These are phyloP conservation scores for Phanerotoma sp. DNA, from an alignment of 2,888 invertebrate genomes.

Conservation along the genomic window DNA sequence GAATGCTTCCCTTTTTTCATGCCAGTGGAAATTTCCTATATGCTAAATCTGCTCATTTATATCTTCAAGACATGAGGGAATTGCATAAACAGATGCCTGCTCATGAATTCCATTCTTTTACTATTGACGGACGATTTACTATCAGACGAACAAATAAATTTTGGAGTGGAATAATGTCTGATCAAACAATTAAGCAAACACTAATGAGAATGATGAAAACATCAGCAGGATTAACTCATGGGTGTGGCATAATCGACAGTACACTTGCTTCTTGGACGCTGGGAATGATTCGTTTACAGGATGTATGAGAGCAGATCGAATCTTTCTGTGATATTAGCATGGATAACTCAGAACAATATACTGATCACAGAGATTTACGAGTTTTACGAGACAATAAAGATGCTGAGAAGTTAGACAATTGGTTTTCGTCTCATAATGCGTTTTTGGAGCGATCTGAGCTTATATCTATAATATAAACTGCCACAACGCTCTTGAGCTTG, in stretches of 20 bases:
- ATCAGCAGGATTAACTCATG: slow-evolving; percentile 10
- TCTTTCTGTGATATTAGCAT: slow-evolving; percentile 12
- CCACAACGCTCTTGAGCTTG: slow-evolving; percentile 4
- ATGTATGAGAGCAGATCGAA: slow-evolving; percentile 17
- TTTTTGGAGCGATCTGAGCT: slow-evolving; percentile 6
- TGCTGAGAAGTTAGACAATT: slow-evolving; percentile 23
- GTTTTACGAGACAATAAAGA: slow-evolving; percentile 26
- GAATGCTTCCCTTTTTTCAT: slow-evolving; percentile 47
- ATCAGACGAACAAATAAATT: slow-evolving; percentile 10
- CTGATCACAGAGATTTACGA: slow-evolving; percentile 21
- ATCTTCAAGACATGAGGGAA: slow-evolving; percentile 51
- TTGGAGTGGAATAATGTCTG: slow-evolving; percentile 15
- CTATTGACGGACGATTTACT: slow-evolving; percentile 11
- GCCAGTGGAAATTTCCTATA: slow-evolving; percentile 51
- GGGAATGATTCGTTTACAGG: slow-evolving; percentile 20
- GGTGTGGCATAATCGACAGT: slow-evolving; percentile 10
- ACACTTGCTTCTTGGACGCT: slow-evolving; percentile 11
- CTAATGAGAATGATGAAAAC: slow-evolving; percentile 9
- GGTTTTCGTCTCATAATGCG: slow-evolving; percentile 24
- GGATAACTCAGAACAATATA: slow-evolving; percentile 22
- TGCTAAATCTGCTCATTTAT: slow-evolving; percentile 46
- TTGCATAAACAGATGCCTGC: slow-evolving; percentile 35
- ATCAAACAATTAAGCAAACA: slow-evolving; percentile 16
- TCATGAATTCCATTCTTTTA: slow-evolving; percentile 7
- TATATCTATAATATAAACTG: slow-evolving; percentile 10